Conservation (phyloP, 2,888 invertebrate genomes). For the Formica aserva region DNA sequence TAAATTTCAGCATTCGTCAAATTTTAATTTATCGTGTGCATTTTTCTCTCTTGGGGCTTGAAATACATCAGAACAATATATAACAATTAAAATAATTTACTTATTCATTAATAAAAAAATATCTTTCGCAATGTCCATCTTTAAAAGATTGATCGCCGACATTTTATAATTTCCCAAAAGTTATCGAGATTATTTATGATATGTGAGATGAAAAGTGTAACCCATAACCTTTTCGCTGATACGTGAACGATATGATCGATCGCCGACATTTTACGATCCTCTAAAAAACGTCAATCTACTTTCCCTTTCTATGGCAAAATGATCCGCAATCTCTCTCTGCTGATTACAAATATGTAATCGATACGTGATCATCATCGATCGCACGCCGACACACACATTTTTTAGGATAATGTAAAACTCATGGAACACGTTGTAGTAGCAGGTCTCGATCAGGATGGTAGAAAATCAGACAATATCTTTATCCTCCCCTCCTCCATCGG, state of each 20-base stretch:
- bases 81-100: background rate
- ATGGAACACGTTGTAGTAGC: background rate
- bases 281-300: background rate
- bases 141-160: background rate
- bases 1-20: background rate
- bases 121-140: background rate
- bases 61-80: background rate
- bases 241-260: background rate
- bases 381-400: background rate
- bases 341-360: background rate
- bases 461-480: background rate
- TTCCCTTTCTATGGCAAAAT: background rate
- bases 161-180: background rate
- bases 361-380: background rate
- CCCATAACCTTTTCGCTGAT: background rate
- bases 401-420: background rate
- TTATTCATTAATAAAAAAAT: background rate
- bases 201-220: background rate
- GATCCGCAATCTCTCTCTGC: background rate
- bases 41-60: background rate
- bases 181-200: background rate
- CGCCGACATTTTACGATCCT: background rate
- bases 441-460: background rate
- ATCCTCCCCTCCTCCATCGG: background rate
- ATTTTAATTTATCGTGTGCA: background rate